Evolutionary conservation across 2,888 invertebrate species (phyloP), one percentile per base, ranked within the genome.

Genomic region (Xanthia togata): DNA sequence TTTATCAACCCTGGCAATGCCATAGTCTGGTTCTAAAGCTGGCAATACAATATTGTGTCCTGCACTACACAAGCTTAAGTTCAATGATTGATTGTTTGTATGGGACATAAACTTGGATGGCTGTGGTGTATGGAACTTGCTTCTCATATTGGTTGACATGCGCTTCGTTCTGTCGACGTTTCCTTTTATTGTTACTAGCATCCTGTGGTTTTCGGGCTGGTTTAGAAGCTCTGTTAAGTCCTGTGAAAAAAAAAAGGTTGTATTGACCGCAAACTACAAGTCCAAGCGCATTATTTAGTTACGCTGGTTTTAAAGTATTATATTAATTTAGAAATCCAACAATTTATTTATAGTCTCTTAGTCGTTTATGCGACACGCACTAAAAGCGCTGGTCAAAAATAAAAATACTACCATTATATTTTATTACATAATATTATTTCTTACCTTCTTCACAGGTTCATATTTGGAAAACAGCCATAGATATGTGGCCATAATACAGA

Each of bases 401-500:
- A 50, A 50, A 50, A 50, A 50, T 23, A 50, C 50, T 50, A 23
- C 23, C 23, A 23, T 50, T 50, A 50, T n/a, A n/a, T n/a, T 23
- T 50, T 23, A 50, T 50, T 50, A 50, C 2, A 50, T 50, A 23
- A 9, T 23, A 50, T 50, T 47, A 47, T 17, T 17, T 8, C 92
- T 93, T 87, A 95, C 96, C 93, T 94, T 89, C 88, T 93, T 95
- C 71, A 97, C 93, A 70, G 90, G 89, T 17, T 96, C 94, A 74
- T 97, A 97, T 87, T 97, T 97, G 0, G 97, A 94, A 90, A 98
- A 97, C 20, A 98, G 93, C 98, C 98, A 98, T 60, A 98, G 91
- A 53, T 98, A 96, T 0, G 98, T 98, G 70, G 97, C 97, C 47
- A 98, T 91, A 41, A 97, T 97, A 85, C 97, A 97, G 87, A 98